A percentile compares a stretch with the other conserved stretches of the same genome.
Evolutionary conservation across 2,113 vertebrate genomes (phyloP).

Genomic region (Chaetura pelagica): DNA sequence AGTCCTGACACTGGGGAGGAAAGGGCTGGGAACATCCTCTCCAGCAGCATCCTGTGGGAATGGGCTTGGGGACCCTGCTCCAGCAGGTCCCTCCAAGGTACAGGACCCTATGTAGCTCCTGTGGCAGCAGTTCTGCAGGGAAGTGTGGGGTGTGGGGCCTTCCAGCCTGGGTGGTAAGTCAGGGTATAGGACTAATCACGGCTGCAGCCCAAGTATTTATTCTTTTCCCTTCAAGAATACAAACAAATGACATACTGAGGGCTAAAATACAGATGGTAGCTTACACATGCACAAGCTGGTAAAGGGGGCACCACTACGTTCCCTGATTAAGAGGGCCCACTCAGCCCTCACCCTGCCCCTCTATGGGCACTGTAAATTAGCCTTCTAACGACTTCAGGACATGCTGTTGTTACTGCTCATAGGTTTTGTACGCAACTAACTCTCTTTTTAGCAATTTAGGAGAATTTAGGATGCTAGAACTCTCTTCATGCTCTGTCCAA

Average conservation of each 20-base stretch:
- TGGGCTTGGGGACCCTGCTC: not conserved
- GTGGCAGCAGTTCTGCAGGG: not conserved
- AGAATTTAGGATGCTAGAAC: not conserved
- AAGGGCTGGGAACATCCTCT: not conserved
- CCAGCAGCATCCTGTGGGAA: not conserved
- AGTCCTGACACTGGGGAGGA: not conserved
- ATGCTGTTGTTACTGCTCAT: not conserved
- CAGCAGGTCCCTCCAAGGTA: not conserved
- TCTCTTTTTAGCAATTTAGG: not conserved
- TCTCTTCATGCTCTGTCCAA: not conserved
- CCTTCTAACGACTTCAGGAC: not conserved
- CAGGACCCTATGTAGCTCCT: fast-evolving
- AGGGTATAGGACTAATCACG: not conserved
- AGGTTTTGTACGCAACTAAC: not conserved
- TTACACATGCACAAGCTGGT: not conserved
- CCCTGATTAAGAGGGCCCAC: not conserved
- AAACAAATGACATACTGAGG: not conserved
- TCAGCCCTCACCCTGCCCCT: not conserved
- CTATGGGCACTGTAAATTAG: not conserved
- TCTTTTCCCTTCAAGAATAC: not conserved
- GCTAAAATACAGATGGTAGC: not conserved
- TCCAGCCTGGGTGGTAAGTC: too few relatives aligned
- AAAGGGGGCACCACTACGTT: not conserved
- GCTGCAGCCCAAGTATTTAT: not conserved
- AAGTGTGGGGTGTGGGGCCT: not conserved